phyloP scores from a whole-genome alignment of 1,140 invertebrate species.

The Acromyrmex charruanus region DNA sequence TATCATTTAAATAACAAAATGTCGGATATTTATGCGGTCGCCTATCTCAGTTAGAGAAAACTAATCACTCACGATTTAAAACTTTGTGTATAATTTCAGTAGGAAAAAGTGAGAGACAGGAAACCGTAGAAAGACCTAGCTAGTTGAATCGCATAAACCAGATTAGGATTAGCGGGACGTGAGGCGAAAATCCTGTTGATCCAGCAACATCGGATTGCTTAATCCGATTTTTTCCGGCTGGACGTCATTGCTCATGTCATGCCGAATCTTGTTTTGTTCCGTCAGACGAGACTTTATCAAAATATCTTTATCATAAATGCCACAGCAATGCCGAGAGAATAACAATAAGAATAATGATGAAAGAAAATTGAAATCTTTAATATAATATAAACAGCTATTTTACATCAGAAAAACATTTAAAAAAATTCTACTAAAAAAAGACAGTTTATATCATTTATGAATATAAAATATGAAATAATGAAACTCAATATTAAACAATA shows the following conservation, averaged over 20 bases:
- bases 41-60: constrained; percentile 8
- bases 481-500: background rate
- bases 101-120: background rate
- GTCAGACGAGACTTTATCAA: constrained; percentile 43
- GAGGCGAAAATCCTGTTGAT: constrained; percentile 57
- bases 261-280: constrained; percentile 40
- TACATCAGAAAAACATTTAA: background rate
- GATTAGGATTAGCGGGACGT: constrained; percentile 73
- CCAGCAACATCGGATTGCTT: constrained; percentile 63
- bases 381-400: background rate
- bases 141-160: constrained; percentile 61
- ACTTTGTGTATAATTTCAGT: constrained; percentile 17
- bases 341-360: no score
- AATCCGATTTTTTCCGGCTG: constrained; percentile 67
- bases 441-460: background rate
- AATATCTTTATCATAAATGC: constrained; percentile 6
- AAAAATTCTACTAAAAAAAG: background rate
- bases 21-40: background rate
- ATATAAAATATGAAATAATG: background rate
- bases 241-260: constrained; percentile 63
- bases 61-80: background rate
- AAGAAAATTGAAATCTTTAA: background rate
- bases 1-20: background rate
- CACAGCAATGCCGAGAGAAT: background rate
- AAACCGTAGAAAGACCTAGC: constrained; percentile 42